phyloP scores from a whole-genome alignment of 2,113 vertebrate genomes.

The Prinia subflava region DNA sequence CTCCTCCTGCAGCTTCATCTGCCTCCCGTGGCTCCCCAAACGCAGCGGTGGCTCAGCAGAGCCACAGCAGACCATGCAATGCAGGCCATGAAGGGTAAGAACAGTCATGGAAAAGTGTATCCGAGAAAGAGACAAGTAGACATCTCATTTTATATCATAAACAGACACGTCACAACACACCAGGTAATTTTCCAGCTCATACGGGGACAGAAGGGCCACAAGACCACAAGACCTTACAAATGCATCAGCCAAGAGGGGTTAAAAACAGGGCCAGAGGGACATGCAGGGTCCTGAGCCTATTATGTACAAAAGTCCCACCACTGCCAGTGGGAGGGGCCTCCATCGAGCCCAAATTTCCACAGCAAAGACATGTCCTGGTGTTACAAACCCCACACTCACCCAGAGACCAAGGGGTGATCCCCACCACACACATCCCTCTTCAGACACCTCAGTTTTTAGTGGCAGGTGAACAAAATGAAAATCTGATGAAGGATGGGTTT shows the following conservation, averaged over 20 bases:
- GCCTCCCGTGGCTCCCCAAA: not conserved
- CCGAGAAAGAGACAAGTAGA: not conserved
- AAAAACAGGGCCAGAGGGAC: not conserved
- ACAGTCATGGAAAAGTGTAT: not conserved
- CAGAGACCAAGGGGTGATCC: not conserved
- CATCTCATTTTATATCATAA: not conserved
- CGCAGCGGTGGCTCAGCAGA: fast-evolving
- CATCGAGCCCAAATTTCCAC: not conserved
- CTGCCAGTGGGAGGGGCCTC: not conserved
- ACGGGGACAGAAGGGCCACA: not conserved
- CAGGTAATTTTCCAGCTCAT: not conserved
- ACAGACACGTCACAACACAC: conserved; percentile 26
- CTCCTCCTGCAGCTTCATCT: not conserved
- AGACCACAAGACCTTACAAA: not conserved
- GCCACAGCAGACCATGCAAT: fast-evolving
- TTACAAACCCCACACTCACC: not conserved
- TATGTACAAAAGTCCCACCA: not conserved
- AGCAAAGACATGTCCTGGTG: not conserved
- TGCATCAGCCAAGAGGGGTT: not conserved
- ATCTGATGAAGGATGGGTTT: not conserved
- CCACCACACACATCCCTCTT: not conserved
- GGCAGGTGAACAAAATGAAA: not conserved
- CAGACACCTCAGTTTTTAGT: not conserved
- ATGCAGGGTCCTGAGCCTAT: conserved; percentile 30
- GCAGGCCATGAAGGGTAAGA: not conserved